These are phyloP conservation scores for Leptura quadrifasciata DNA, from an alignment of 2,888 invertebrate genomes.

Conservation along the genomic window DNA sequence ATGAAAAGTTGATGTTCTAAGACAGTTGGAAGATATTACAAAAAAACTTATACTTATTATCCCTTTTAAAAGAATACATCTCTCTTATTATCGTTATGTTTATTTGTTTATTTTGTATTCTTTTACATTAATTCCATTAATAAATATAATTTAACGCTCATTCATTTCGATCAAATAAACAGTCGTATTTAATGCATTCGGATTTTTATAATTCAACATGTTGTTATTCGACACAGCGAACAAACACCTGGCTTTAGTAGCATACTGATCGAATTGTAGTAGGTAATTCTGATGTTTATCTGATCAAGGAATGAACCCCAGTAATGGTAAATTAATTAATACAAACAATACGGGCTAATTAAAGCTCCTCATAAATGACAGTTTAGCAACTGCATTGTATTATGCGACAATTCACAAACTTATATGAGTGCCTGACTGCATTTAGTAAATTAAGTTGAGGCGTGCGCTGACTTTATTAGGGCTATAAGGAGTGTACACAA, in stretches of 20 bases:
- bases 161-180: no score
- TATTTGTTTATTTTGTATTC: no score
- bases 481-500: constrained; percentile 18
- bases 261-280: not conserved
- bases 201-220: not conserved
- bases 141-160: no score
- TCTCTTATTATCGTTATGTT: no score
- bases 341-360: constrained; percentile 20
- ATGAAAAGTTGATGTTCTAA: no score
- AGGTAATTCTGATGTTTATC: constrained; percentile 4
- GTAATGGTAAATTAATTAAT: constrained; percentile 21
- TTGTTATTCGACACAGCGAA: not conserved
- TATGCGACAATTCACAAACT: constrained; percentile 10
- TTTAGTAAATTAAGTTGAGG: constrained; percentile 28
- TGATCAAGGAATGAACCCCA: constrained; percentile 6
- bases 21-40: no score
- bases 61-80: no score
- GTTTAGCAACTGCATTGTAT: constrained; percentile 22
- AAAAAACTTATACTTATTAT: no score
- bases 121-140: no score
- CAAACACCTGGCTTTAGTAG: not conserved
- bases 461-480: constrained; percentile 20
- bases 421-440: constrained; percentile 27
- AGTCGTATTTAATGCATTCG: no score
- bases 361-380: constrained; percentile 29